Percentiles rank a stretch among this genome's conserved stretches.
Conservation (phyloP, 1,140 invertebrate genomes). For the Ostrea edulis region DNA sequence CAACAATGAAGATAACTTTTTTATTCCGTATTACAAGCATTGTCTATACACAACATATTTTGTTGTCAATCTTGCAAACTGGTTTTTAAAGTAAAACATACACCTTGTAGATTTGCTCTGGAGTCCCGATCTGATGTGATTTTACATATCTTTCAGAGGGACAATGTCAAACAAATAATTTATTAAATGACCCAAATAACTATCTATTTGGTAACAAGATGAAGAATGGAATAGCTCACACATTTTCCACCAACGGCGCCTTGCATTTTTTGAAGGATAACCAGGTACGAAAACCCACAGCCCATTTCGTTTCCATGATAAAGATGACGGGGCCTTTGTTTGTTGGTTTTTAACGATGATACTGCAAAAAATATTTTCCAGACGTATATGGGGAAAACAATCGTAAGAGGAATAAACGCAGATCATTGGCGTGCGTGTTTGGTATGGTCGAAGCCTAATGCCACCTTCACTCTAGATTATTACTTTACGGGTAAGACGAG, state of each 20-base stretch:
- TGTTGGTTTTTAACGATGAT: neutral
- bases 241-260: conserved; percentile 50
- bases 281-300: conserved; percentile 48
- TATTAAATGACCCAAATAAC: conserved; percentile 35
- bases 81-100: no score
- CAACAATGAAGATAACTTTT: no score
- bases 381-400: conserved; percentile 56
- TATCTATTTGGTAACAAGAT: conserved; percentile 46
- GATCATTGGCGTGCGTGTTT: conserved; percentile 67
- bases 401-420: conserved; percentile 59
- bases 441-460: conserved; percentile 57
- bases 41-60: no score
- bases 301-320: neutral
- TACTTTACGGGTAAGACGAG: conserved; percentile 64
- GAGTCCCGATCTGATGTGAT: no score
- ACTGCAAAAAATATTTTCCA: conserved; percentile 33
- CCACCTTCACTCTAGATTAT: conserved; percentile 69
- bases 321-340: no score
- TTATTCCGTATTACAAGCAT: no score
- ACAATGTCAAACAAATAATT: conserved; percentile 22
- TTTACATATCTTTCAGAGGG: conserved; percentile 28
- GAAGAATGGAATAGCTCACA: conserved; percentile 48
- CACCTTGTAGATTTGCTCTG: no score
- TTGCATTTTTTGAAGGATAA: conserved; percentile 59
- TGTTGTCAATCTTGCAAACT: no score